phyloP scores from a whole-genome alignment of 1,140 invertebrate species.

The Ostrea denselamellosa region DNA sequence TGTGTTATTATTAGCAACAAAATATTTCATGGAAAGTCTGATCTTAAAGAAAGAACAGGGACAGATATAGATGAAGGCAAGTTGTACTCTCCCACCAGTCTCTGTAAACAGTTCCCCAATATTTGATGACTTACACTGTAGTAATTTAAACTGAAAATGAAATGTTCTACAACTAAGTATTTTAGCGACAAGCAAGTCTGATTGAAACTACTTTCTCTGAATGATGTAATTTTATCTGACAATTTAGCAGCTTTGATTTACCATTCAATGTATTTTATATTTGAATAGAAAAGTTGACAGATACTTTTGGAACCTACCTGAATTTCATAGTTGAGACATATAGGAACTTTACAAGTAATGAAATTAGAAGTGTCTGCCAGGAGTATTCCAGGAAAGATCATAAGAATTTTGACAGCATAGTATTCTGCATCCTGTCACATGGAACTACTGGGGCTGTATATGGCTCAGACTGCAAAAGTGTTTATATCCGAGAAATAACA shows the following conservation, averaged over 20 bases:
- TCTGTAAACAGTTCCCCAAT: too few species aligned
- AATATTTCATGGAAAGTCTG: conserved; percentile 53
- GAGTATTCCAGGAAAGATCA: conserved; percentile 54
- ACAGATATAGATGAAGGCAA: conserved; percentile 61
- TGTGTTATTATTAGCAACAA: conserved; percentile 65
- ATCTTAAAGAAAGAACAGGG: conserved; percentile 53
- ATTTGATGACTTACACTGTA: too few species aligned
- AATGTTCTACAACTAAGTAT: too few species aligned
- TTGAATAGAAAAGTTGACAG: conserved; percentile 55
- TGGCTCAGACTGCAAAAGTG: conserved; percentile 67
- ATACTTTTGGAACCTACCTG: conserved; percentile 57
- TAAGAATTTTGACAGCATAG: conserved; percentile 64
- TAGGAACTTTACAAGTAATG: conserved; percentile 48
- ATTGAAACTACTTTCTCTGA: too few species aligned
- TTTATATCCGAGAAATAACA: conserved; percentile 68
- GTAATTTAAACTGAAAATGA: too few species aligned
- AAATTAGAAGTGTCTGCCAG: conserved; percentile 49
- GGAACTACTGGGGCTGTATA: conserved; percentile 70
- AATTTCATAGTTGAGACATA: conserved; percentile 49
- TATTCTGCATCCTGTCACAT: conserved; percentile 72
- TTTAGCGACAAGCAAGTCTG: too few species aligned
- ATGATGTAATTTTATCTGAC: too few species aligned
- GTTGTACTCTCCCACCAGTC: background rate
- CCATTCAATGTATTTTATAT: conserved; percentile 16
- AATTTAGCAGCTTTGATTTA: background rate